phyloP scores from a whole-genome alignment of 2,888 invertebrate genomes.

The Noctua fimbriata region DNA sequence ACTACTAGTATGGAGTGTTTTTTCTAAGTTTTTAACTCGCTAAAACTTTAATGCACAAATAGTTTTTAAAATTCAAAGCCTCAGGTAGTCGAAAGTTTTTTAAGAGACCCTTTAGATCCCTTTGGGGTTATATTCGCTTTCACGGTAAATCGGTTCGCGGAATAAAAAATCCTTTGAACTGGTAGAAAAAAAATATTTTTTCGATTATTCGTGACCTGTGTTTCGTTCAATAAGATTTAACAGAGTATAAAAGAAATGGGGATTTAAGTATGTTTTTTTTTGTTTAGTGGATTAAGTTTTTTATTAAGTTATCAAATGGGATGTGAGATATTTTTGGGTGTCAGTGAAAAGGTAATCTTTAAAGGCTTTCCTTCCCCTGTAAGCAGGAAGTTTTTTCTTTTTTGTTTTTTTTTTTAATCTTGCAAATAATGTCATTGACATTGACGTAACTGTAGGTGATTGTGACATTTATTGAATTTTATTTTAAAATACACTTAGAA shows the following conservation, averaged over 20 bases:
- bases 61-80: slow-evolving; percentile 67
- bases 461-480: background rate
- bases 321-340: slow-evolving; percentile 35
- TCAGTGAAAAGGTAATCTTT: slow-evolving; percentile 33
- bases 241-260: slow-evolving; percentile 53
- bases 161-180: slow-evolving; percentile 79
- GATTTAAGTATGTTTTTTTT: slow-evolving; percentile 70
- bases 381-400: background rate
- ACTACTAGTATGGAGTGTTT: slow-evolving; percentile 16
- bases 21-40: slow-evolving; percentile 64
- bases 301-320: slow-evolving; percentile 70
- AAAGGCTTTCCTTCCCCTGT: slow-evolving; percentile 15
- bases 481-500: background rate
- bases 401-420: background rate
- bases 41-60: slow-evolving; percentile 75
- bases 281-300: slow-evolving; percentile 70
- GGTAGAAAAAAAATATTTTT: slow-evolving; percentile 74
- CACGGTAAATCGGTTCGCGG: slow-evolving; percentile 81
- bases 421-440: background rate
- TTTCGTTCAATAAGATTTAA: slow-evolving; percentile 75
- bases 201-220: slow-evolving; percentile 74
- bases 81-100: slow-evolving; percentile 80
- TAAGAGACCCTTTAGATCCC: slow-evolving; percentile 74
- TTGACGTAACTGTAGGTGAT: background rate
- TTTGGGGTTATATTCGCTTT: slow-evolving; percentile 83